A percentile compares a stretch with the other conserved stretches of the same genome.
Evolutionary conservation across 2,888 invertebrate genomes (phyloP).

Genomic region (Lasius platythorax): DNA sequence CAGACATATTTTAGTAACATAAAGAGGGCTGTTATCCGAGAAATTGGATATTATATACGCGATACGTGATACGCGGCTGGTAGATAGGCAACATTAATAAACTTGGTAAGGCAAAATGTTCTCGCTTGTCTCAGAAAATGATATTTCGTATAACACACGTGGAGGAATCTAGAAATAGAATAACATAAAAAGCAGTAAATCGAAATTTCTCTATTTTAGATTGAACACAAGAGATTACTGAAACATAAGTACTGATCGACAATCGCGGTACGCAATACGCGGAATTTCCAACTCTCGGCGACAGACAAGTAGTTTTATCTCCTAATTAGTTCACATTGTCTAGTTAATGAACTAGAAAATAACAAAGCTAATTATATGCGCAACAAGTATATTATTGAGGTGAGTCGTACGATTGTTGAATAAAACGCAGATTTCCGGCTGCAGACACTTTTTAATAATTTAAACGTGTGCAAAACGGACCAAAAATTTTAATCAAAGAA

Average conservation of each 20-base stretch:
- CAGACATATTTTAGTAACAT: constrained; percentile 52
- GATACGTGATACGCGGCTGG: constrained; percentile 25
- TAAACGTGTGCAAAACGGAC: constrained; percentile 30
- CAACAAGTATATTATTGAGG: constrained; percentile 46
- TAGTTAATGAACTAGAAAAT: constrained; percentile 21
- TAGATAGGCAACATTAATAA: constrained; percentile 44
- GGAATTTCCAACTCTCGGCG: constrained; percentile 2
- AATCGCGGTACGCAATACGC: not conserved
- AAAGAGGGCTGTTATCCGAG: constrained; percentile 46
- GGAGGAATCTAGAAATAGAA: not conserved
- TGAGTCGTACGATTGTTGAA: constrained; percentile 53
- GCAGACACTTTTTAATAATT: constrained; percentile 49
- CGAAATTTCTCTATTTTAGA: not conserved
- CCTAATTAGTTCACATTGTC: constrained; percentile 49
- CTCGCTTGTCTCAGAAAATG: constrained; percentile 29
- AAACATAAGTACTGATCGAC: not conserved
- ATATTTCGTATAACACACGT: not conserved
- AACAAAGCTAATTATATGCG: constrained; percentile 62
- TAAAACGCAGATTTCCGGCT: constrained; percentile 24
- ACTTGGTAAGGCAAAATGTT: constrained; percentile 33
- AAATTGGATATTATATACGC: constrained; percentile 49
- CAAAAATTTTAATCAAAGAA: constrained; percentile 49
- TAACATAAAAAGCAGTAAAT: not conserved
- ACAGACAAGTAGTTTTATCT: constrained; percentile 37
- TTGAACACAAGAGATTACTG: not conserved